Evolutionary conservation across 1,140 invertebrate genomes (phyloP).

Genomic region (Brachionus angularis): DNA sequence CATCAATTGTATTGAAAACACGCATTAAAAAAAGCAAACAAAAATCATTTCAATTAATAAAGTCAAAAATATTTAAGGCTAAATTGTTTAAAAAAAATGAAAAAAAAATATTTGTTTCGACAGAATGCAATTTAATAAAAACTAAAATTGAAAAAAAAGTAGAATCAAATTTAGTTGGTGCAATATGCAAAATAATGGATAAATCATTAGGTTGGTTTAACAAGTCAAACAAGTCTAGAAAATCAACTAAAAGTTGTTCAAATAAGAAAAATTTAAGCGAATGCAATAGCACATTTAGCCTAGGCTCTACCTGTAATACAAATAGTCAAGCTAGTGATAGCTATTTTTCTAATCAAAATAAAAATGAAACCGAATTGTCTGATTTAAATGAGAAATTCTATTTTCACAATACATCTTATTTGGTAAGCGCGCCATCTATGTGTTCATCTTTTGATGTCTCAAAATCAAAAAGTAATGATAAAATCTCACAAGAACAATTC

Average conservation of each 20-base stretch:
- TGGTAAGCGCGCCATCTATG: constrained; percentile 18
- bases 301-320: too few species aligned
- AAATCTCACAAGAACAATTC: not conserved
- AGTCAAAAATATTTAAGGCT: not conserved
- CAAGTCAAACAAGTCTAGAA: not conserved
- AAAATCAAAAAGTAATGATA: not conserved
- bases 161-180: too few species aligned
- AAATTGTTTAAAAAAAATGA: not conserved
- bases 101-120: too few species aligned
- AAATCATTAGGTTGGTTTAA: constrained; percentile 9
- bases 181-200: constrained; percentile 9
- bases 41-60: not conserved
- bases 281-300: too few species aligned
- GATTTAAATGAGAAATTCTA: constrained; percentile 23
- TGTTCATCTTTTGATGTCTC: not conserved
- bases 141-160: not conserved
- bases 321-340: too few species aligned
- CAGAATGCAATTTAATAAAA: not conserved
- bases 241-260: not conserved
- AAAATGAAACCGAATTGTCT: too few species aligned
- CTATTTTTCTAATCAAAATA: too few species aligned
- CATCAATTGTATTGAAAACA: too few species aligned
- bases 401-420: constrained; percentile 17
- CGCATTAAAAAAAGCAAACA: too few species aligned
- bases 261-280: too few species aligned